A percentile compares a stretch with the other conserved stretches of the same genome.
phyloP scores from a whole-genome alignment of 2,888 invertebrate species.

The Eupithecia subfuscata region DNA sequence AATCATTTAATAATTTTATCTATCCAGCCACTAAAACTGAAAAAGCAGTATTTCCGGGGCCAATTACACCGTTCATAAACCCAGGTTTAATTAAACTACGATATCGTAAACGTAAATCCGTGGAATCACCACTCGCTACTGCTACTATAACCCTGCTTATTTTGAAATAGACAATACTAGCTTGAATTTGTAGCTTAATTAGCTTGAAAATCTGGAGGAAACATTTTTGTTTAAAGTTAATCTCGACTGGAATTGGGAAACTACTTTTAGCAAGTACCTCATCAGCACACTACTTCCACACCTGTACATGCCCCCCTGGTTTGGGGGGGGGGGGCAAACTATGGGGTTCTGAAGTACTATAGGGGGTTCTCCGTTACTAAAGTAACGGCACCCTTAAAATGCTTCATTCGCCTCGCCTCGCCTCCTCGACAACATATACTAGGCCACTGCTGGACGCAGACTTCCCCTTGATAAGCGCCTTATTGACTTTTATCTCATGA shows the following conservation, averaged over 20 bases:
- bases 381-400: no score
- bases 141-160: not conserved
- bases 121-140: not conserved
- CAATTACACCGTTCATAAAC: constrained; percentile 26
- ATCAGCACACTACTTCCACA: not conserved
- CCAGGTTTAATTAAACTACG: constrained; percentile 26
- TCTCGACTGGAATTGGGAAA: not conserved
- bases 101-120: constrained; percentile 18
- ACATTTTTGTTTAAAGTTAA: not conserved
- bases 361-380: no score
- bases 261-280: not conserved
- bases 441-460: no score
- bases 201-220: not conserved
- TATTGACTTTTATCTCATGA: no score
- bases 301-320: not conserved
- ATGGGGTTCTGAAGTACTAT: no score
- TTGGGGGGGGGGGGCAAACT: no score
- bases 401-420: no score
- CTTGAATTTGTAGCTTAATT: not conserved
- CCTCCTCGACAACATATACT: no score
- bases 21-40: not conserved
- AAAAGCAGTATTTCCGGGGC: not conserved
- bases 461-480: no score
- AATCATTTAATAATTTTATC: no score
- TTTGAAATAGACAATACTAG: not conserved